Base-by-base conservation (phyloP, 2,113 vertebrate species). In the human region DNA sequence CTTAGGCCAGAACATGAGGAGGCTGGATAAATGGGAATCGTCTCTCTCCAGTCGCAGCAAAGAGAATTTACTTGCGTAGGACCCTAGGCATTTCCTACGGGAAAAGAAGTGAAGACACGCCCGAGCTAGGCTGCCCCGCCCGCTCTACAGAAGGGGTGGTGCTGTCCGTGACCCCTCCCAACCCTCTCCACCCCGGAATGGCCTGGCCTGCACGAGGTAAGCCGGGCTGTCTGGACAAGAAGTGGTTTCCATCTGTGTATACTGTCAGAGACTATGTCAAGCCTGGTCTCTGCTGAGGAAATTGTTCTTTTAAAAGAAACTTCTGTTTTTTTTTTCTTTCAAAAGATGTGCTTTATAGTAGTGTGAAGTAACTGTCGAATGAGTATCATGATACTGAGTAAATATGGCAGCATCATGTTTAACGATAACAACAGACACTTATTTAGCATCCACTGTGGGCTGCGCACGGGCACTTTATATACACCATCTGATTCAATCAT, bases 261-360 rank as follows among this genome's bases (percentile, higher is more conserved):
- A 7, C 87, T 55, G 25, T 80, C 59, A 92, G 82, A 76, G 90
- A 68, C 11, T 59, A 9, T 32, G 45, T 68, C 86, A 91, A 59
- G 81, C 61, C 57, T 43, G 27, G 38, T 18, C 43, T 89, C 59
- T 50, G 35, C 32, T 55, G 82, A 87, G 16, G n/a, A 90, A 86
- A 80, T 35, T 75, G 38, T 57, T 95, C 59, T 50, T 45, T 68
- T 61, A 90, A 78, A 80, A 87, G 80, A 90, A 96, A 40, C 64
- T 17, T 40, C 13, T 78, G 75, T 43, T 23, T 16, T 85, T 11
- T 48, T 5, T 3, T 59, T 75, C 22, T 85, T 48, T 92, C 48
- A 45, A 70, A 88, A 80, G 57, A 81, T 88, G 23, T 76, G 66
- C 35, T 61, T 2, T 64, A 8, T 25, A 93, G 64, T 27, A 50